Conservation (phyloP, 2,888 invertebrate genomes). For the Coleophora deauratella region DNA sequence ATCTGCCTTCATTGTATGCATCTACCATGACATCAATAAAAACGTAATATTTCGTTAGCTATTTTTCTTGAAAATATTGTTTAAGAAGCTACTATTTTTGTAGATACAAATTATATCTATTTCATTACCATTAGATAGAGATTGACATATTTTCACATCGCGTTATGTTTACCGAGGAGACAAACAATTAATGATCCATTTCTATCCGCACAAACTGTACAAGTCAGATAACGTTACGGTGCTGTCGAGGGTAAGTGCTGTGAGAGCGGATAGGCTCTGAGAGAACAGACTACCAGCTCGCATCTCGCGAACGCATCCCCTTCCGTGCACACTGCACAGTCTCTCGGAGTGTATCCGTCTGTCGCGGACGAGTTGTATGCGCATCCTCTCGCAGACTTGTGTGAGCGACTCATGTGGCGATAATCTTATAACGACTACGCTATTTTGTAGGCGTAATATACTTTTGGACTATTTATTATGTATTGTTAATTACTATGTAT, state of each 20-base stretch:
- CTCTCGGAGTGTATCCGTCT: conserved; percentile 23
- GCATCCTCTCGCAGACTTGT: conserved; percentile 51
- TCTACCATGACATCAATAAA: conserved; percentile 24
- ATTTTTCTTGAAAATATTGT: conserved; percentile 42
- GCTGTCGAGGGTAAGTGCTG: conserved; percentile 21
- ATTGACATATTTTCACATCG: conserved; percentile 64
- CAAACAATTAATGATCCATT: conserved; percentile 37
- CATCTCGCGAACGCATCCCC: too few species aligned
- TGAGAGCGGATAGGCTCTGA: conserved; percentile 30
- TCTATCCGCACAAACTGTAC: conserved; percentile 48
- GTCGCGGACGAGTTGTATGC: conserved; percentile 60
- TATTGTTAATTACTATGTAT: conserved; percentile 76
- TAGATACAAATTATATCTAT: conserved; percentile 67
- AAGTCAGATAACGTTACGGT: conserved; percentile 25
- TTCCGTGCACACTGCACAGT: too few species aligned
- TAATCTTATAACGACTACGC: conserved; percentile 74
- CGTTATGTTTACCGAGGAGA: conserved; percentile 57
- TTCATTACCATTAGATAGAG: conserved; percentile 68
- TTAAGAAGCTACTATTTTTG: conserved; percentile 71
- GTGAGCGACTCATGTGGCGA: conserved; percentile 66
- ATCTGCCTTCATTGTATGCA: conserved; percentile 26
- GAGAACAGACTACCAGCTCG: conserved; percentile 9
- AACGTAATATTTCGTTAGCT: conserved; percentile 33
- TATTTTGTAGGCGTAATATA: conserved; percentile 75
- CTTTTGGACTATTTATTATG: conserved; percentile 75